phyloP scores from a whole-genome alignment of 2,113 vertebrate genomes.

The Hystrix cristata region DNA sequence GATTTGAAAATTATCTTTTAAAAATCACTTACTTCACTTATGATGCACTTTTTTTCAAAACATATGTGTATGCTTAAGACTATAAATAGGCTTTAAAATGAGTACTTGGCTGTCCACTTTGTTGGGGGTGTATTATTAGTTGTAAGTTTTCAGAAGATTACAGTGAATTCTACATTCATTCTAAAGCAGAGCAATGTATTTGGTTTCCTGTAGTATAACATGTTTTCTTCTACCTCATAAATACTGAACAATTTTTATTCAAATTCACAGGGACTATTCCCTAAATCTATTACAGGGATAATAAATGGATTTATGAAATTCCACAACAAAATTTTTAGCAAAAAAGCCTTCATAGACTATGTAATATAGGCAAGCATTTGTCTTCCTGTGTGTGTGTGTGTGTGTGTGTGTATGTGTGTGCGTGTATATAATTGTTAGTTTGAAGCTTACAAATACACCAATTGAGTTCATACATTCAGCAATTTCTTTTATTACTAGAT shows the following conservation, averaged over 20 bases:
- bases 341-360: not conserved
- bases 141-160: constrained; percentile 14
- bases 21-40: not conserved
- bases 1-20: not conserved
- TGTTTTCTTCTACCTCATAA: not conserved
- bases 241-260: not conserved
- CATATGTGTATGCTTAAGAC: not conserved
- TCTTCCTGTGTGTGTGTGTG: not conserved
- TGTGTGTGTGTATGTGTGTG: no score
- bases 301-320: not conserved
- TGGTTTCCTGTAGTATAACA: not conserved
- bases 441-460: not conserved
- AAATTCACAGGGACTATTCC: not conserved
- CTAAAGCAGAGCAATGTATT: not conserved
- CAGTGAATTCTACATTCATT: not conserved
- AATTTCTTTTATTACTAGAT: constrained; percentile 16
- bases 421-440: not conserved
- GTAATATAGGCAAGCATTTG: not conserved
- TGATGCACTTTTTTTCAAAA: constrained; percentile 21
- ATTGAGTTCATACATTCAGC: not conserved
- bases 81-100: constrained; percentile 31
- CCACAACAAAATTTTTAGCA: not conserved
- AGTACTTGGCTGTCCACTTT: not conserved
- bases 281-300: not conserved
- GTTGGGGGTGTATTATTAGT: not conserved